A percentile compares a stretch with the other conserved stretches of the same genome.
phyloP scores from a whole-genome alignment of 2,797 vertebrate genomes.

The Myotis daubentonii region DNA sequence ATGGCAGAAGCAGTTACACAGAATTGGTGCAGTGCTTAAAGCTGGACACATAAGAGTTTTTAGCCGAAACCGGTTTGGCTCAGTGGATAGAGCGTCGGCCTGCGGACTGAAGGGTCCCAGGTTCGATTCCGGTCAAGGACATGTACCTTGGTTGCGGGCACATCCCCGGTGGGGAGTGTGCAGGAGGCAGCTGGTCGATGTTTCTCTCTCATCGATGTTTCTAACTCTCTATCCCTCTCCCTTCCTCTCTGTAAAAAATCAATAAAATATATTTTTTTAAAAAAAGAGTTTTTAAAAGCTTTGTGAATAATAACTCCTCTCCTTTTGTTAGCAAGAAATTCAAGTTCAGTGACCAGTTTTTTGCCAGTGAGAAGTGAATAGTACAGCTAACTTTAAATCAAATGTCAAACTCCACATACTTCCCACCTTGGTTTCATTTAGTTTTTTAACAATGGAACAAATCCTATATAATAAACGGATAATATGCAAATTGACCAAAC shows the following conservation, averaged over 20 bases:
- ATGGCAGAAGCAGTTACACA: constrained; percentile 19
- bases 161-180: no score
- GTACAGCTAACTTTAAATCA: constrained; percentile 11
- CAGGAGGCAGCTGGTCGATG: no score
- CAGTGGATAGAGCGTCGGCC: no score
- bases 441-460: constrained; percentile 28
- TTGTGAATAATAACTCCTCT: constrained; percentile 33
- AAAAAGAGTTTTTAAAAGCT: constrained; percentile 8
- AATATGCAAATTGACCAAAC: no score
- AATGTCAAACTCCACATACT: neutral
- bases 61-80: no score
- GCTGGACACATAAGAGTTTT: neutral
- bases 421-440: neutral
- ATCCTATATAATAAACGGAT: neutral
- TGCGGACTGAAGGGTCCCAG: no score
- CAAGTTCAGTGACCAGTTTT: neutral
- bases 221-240: no score
- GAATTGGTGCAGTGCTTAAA: neutral
- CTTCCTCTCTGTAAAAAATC: no score
- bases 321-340: constrained; percentile 29
- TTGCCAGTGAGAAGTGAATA: constrained; percentile 37
- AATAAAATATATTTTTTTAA: no score
- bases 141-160: no score
- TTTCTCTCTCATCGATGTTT: no score
- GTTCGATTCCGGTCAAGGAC: no score